These are phyloP conservation scores for Planococcus citri DNA, from an alignment of 1,140 invertebrate genomes.

Conservation along the genomic window DNA sequence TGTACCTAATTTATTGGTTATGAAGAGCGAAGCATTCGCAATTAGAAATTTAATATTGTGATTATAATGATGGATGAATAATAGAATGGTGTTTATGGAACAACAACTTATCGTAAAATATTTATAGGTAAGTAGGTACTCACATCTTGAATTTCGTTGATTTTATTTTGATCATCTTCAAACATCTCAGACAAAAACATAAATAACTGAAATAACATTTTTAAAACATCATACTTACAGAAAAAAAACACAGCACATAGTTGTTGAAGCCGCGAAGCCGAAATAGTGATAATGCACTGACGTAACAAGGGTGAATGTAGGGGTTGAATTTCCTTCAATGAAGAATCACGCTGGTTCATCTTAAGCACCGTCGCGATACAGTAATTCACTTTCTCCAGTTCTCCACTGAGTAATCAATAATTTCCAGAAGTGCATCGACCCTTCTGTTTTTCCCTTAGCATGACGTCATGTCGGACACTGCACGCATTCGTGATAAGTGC, in stretches of 20 bases:
- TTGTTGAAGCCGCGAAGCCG: not conserved
- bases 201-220: not conserved
- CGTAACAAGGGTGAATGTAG: not conserved
- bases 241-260: not conserved
- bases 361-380: constrained; percentile 16
- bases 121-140: not conserved
- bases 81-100: too few relatives aligned
- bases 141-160: not conserved
- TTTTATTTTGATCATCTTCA: not conserved
- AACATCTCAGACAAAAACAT: not conserved
- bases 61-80: too few relatives aligned
- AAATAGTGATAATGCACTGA: not conserved
- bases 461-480: constrained; percentile 10
- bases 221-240: not conserved
- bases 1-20: too few relatives aligned
- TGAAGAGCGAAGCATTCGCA: too few relatives aligned
- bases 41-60: too few relatives aligned
- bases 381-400: not conserved
- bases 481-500: not conserved
- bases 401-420: not conserved
- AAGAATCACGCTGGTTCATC: not conserved
- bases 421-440: constrained; percentile 14
- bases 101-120: too few relatives aligned
- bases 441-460: not conserved
- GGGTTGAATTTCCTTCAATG: not conserved